Base-by-base conservation (phyloP, 2,797 vertebrate genomes). In the Platalea minor region DNA sequence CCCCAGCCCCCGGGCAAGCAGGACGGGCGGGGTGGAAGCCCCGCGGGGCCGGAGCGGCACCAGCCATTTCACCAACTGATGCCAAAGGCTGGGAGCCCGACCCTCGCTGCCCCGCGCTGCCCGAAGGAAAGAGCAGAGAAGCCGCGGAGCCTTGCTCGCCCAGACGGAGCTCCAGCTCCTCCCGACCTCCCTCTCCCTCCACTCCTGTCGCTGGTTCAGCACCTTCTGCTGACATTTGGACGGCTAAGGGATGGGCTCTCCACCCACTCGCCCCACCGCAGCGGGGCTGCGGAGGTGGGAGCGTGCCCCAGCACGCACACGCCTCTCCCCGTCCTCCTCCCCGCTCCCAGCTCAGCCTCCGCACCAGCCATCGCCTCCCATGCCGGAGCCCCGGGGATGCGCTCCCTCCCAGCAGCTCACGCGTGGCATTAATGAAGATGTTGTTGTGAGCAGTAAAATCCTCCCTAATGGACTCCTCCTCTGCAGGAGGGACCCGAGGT, bases 71-170 rank as follows among this genome's bases (percentile, higher is more conserved):
- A 26, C 9, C 46, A 74, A 3, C 28, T 5, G 3, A 8, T 67
- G 65, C 18, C 29, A 10, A 4, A 8, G 3, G 2, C 41, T 29
- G 43, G 11, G 43, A 61, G 19, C n/a, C 33, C 5, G 5, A 6
- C 29, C 16, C 24, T 50, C 23, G 2, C 35, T 28, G 61, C n/a
- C 39, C 69, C 8, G 16, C 19, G 5, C 43, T 18, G 2, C 48
- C 29, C 13, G 1, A 28, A 65, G 24, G 11, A 25, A 39, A 73
- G 41, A 39, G 61, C 10, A 19, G 35, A 69, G 57, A 8, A 51
- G 16, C 21, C 2, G 5, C 19, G 5, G 76, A 76, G 63, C n/a
- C 54, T 88, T 1, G 0, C 37, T 61, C 0, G 0, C 17, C 11
- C 75, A 41, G 35, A 46, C 20, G 0, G 0, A 85, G n/a, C 53